Evolutionary conservation across 2,888 invertebrate genomes (phyloP), one percentile per base, ranked within the genome.

Genomic region (Urechis unicinctus): DNA sequence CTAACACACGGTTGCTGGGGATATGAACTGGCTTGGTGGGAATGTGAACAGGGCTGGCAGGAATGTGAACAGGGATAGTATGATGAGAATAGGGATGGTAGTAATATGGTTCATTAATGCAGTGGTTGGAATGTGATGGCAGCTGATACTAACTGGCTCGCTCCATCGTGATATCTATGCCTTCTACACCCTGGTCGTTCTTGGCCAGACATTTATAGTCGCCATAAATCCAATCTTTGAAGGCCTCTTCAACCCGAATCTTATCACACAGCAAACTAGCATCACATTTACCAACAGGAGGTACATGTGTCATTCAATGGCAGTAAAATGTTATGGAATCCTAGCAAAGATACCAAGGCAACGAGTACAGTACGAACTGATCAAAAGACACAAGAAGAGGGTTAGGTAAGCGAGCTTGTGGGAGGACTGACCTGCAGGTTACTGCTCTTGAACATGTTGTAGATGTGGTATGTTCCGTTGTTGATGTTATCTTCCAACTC

Each of bases 211-310:
- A 64, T 4, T 47, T 56, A 57, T 63, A 64, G 3, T 50, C 56
- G 17, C 60, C 60, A 42, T 59, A 64, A 42, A 64, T 63, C 64
- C 64, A 64, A 17, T 45, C 53, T 50, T 60, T 54, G 47, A 61
- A 61, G 24, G 50, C 53, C 45, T 64, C 62, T 5, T 57, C 42
- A 13, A 58, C 53, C 29, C 51, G 52, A 9, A 61, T 54, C 61
- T 61, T 6, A n/a, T n/a, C n/a, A n/a, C n/a, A n/a, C n/a, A 6
- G n/a, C 45, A 21, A 21, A 22, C 6, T 22, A 21, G 21, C 6
- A 13, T n/a, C 45, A 13, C 6, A 6, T 13, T n/a, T 45, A 13
- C 6, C 6, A 6, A 45, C 22, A 45, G 17, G 36, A 13, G n/a
- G n/a, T n/a, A n/a, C n/a, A n/a, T n/a, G n/a, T n/a, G n/a, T n/a